phyloP scores from a whole-genome alignment of 1,140 invertebrate species.

The Phymorhynchus buccinoides region DNA sequence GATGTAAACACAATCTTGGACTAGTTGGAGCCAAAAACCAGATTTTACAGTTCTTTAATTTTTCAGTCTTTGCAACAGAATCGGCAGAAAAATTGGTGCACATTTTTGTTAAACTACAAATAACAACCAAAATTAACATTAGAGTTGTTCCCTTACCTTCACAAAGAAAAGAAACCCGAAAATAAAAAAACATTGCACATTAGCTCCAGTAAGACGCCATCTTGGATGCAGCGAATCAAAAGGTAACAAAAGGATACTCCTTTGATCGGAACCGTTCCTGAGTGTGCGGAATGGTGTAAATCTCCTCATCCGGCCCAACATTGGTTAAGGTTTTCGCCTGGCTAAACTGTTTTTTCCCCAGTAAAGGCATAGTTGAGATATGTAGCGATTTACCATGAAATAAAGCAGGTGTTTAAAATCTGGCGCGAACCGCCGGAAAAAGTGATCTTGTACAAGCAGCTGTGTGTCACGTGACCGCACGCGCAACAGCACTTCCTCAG shows the following conservation, averaged over 20 bases:
- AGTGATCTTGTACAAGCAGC: constrained; percentile 40
- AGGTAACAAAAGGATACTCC: constrained; percentile 69
- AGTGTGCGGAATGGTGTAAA: constrained; percentile 68
- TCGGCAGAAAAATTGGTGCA: neutral
- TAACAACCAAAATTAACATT: constrained; percentile 19
- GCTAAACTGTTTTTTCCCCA: constrained; percentile 66
- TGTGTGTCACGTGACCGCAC: constrained; percentile 47
- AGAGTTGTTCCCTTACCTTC: constrained; percentile 2
- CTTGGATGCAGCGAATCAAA: constrained; percentile 60
- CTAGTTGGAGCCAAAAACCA: constrained; percentile 28
- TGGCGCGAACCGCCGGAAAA: constrained; percentile 65
- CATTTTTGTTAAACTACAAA: neutral
- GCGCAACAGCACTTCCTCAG: constrained; percentile 1
- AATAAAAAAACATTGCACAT: constrained; percentile 33
- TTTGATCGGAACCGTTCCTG: constrained; percentile 71
- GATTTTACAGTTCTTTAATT: neutral
- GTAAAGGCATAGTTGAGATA: constrained; percentile 66
- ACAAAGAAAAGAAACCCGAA: neutral
- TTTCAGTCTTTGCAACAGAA: neutral
- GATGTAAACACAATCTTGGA: constrained; percentile 46
- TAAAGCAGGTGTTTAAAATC: constrained; percentile 63
- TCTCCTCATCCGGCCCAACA: constrained; percentile 59
- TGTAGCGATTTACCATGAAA: constrained; percentile 52
- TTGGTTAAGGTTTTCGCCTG: constrained; percentile 58
- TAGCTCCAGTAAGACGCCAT: constrained; percentile 65